A percentile compares a stretch with the other conserved stretches of the same genome.
These are phyloP conservation scores for Drosophila yakuba DNA, from an alignment of 1,140 invertebrate species.

Conservation along the genomic window DNA sequence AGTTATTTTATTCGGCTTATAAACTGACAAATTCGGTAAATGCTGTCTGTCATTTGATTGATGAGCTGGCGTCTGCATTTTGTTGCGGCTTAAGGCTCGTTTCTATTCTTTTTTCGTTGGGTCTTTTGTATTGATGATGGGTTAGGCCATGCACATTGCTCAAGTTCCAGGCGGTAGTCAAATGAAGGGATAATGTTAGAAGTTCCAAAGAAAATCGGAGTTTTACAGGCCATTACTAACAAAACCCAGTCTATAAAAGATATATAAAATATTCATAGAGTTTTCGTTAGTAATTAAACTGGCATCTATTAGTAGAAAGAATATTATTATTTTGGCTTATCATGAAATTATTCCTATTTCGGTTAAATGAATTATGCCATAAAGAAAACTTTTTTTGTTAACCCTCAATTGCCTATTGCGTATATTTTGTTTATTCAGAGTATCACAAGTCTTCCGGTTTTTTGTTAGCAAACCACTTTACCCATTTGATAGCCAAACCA, in stretches of 20 bases:
- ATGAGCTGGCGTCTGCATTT: constrained; percentile 56
- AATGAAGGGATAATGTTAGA: neutral
- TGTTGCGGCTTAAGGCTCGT: constrained; percentile 10
- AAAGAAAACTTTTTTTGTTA: neutral
- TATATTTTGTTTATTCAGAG: constrained; percentile 11
- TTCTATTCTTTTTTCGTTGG: neutral
- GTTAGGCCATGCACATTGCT: constrained; percentile 13
- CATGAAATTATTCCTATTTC: no score
- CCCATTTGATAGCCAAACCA: neutral
- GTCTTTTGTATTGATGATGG: constrained; percentile 36
- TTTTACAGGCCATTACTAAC: no score
- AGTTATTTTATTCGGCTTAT: constrained; percentile 60
- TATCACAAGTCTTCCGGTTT: neutral
- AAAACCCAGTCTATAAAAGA: no score
- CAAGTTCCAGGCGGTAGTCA: constrained; percentile 1
- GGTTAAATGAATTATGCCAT: no score
- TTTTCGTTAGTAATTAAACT: no score
- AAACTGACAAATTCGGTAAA: constrained; percentile 76
- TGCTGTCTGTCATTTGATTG: constrained; percentile 67
- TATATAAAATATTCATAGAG: no score
- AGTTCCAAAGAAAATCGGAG: neutral
- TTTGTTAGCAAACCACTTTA: constrained; percentile 13
- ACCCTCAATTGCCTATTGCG: neutral
- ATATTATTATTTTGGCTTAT: no score
- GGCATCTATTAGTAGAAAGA: no score